Conservation (phyloP, 2,888 invertebrate species). For the Hymenopus coronatus region DNA sequence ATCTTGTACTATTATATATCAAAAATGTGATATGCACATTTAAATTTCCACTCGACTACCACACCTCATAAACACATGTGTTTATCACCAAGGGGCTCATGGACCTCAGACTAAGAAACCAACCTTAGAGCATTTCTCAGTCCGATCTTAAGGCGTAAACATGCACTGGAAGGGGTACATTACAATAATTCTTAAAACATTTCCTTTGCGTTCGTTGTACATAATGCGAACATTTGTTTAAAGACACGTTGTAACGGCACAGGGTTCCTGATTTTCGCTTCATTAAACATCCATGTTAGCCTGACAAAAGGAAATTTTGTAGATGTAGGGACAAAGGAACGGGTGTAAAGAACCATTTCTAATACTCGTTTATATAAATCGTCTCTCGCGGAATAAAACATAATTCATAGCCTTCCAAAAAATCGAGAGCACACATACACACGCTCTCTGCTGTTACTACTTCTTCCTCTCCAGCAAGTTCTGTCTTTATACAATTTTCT, state of each 20-base stretch:
- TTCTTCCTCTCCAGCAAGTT: background rate
- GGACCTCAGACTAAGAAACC: no score
- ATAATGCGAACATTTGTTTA: background rate
- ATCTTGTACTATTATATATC: no score
- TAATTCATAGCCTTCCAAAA: background rate
- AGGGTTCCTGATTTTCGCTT: background rate
- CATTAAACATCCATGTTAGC: background rate
- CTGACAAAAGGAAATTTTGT: background rate
- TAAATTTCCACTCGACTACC: no score
- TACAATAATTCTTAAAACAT: background rate
- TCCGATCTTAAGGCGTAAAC: no score
- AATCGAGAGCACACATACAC: background rate
- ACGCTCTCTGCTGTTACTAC: background rate
- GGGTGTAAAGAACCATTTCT: background rate
- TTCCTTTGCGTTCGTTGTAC: background rate
- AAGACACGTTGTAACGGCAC: background rate
- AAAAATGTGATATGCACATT: no score
- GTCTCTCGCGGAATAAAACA: background rate
- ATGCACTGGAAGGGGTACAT: background rate
- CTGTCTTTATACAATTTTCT: constrained; percentile 18
- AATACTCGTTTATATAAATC: background rate
- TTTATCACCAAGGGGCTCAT: no score
- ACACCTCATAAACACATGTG: no score
- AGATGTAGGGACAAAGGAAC: background rate
- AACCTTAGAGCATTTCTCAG: no score